phyloP scores from a whole-genome alignment of 2,113 vertebrate species.

The Sylvicapra grimmia region DNA sequence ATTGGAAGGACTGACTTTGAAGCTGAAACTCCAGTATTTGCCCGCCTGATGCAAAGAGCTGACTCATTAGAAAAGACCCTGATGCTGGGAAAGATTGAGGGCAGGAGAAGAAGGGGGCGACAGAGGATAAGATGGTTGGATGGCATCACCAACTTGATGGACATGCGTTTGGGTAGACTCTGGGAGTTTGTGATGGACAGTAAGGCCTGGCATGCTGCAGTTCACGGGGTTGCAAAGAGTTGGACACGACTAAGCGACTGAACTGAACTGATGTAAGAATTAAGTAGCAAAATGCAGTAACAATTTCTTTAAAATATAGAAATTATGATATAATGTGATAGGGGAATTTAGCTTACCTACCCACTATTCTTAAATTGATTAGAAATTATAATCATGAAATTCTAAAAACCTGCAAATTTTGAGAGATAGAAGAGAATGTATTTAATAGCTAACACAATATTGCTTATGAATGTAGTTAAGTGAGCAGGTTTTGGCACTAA shows the following conservation, averaged over 20 bases:
- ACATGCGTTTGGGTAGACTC: no score
- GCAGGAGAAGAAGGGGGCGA: no score
- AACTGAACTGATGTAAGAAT: not conserved
- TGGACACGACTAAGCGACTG: no score
- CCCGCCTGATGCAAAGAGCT: no score
- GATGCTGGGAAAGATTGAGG: no score
- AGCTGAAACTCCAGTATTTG: no score
- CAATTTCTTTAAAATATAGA: not conserved
- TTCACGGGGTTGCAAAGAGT: no score
- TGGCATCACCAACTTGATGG: no score
- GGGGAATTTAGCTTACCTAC: not conserved
- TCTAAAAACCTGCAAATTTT: not conserved
- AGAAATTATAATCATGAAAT: not conserved
- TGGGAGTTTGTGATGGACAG: no score
- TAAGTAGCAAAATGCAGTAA: not conserved
- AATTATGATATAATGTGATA: not conserved
- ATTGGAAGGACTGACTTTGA: no score
- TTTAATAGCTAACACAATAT: not conserved
- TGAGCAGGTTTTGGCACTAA: not conserved
- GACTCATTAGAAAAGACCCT: no score
- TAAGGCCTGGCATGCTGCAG: fast-evolving
- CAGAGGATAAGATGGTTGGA: no score
- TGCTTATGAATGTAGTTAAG: not conserved
- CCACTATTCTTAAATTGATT: not conserved
- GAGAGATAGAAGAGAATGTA: not conserved